A percentile compares a stretch with the other conserved stretches of the same genome.
These are phyloP conservation scores for Artemisiospiza belli DNA, from an alignment of 2,113 vertebrate genomes.

Conservation along the genomic window DNA sequence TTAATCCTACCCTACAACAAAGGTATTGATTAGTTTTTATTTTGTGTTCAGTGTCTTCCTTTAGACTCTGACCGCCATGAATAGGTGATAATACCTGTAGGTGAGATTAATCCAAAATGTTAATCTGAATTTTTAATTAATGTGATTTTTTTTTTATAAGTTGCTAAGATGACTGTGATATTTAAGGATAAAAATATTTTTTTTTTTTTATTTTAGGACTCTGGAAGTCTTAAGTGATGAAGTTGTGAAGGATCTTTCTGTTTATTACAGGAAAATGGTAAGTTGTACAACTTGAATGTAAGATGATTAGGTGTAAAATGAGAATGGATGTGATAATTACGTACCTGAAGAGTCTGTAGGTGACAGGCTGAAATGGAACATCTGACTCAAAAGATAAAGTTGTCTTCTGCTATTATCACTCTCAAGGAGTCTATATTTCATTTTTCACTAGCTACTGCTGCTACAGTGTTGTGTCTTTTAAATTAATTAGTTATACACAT, in stretches of 20 bases:
- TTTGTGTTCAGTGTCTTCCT: neutral
- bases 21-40: neutral
- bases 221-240: slow-evolving; percentile 92
- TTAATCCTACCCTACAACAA: neutral
- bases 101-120: neutral
- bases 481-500: neutral
- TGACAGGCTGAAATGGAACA: neutral
- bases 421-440: neutral
- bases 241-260: slow-evolving; percentile 88
- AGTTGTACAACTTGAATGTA: slow-evolving; percentile 31
- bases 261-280: slow-evolving; percentile 91
- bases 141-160: neutral
- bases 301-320: neutral
- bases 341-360: neutral
- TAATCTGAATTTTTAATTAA: neutral
- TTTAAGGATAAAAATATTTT: neutral
- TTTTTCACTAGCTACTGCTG: neutral
- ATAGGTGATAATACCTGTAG: neutral
- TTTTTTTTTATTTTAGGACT: slow-evolving; percentile 75
- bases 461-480: neutral
- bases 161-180: neutral
- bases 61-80: neutral
- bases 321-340: neutral
- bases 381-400: neutral
- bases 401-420: neutral